Percentiles rank a stretch among this genome's conserved stretches.
phyloP scores from a whole-genome alignment of 2,113 vertebrate genomes.

The Pelobates fuscus region DNA sequence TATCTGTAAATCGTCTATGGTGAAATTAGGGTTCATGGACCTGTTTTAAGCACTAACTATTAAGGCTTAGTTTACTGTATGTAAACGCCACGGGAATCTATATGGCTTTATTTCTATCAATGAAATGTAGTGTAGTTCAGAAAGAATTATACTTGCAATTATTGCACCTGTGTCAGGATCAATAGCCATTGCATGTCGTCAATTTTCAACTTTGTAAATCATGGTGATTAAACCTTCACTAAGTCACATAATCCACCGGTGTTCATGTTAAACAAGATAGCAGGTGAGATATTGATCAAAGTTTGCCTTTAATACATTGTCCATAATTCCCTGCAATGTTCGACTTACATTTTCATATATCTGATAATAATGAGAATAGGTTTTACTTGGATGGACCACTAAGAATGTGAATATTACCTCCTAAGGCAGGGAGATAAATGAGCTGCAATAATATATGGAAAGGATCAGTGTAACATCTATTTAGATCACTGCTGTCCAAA shows the following conservation, averaged over 20 bases:
- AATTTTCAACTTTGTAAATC: not conserved
- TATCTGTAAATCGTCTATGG: constrained; percentile 44
- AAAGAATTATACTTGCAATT: not conserved
- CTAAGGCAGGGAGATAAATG: too few relatives aligned
- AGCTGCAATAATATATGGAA: too few relatives aligned
- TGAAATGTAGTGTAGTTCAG: constrained; percentile 17
- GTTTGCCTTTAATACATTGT: not conserved
- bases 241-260: not conserved
- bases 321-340: not conserved
- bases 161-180: not conserved
- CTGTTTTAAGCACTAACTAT: not conserved
- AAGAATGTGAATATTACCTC: too few relatives aligned
- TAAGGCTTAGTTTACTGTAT: constrained; percentile 3
- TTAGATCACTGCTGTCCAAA: too few relatives aligned
- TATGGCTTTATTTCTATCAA: constrained; percentile 14
- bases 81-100: constrained; percentile 11
- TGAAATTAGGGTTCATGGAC: constrained; percentile 29
- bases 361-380: too few relatives aligned
- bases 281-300: not conserved
- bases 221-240: not conserved
- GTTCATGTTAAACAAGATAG: not conserved
- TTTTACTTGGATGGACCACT: too few relatives aligned
- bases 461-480: too few relatives aligned
- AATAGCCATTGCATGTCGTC: not conserved
- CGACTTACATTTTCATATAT: too few relatives aligned